These are phyloP conservation scores for Autographa gamma DNA, from an alignment of 2,888 invertebrate genomes.

Conservation along the genomic window DNA sequence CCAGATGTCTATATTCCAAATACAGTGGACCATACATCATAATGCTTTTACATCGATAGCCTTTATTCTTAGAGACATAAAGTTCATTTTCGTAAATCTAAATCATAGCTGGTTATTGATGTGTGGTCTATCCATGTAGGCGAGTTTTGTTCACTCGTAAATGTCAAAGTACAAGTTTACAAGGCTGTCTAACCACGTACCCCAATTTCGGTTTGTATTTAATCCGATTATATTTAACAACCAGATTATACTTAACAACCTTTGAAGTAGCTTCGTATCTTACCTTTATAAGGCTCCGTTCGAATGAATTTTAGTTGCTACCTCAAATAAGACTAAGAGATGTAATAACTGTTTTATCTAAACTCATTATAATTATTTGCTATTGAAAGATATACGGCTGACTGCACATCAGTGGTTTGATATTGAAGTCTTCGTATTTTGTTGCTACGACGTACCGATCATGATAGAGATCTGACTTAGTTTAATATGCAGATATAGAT, in stretches of 20 bases:
- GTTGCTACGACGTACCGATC: too few species aligned
- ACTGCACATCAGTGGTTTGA: not conserved
- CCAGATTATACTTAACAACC: conserved; percentile 48
- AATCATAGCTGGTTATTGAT: not conserved
- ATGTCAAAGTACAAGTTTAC: conserved; percentile 71
- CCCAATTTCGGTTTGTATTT: conserved; percentile 69
- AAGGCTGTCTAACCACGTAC: conserved; percentile 64
- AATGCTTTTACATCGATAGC: not conserved
- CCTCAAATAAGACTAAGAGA: conserved; percentile 19
- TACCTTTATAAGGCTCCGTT: conserved; percentile 38
- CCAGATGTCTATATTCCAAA: conserved; percentile 6
- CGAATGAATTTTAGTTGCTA: conserved; percentile 23
- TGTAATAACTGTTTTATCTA: not conserved
- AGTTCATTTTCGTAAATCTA: conserved; percentile 1
- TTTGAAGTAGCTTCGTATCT: conserved; percentile 54
- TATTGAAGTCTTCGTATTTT: too few species aligned
- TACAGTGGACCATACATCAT: not conserved
- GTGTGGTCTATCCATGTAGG: conserved; percentile 8
- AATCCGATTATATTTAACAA: conserved; percentile 71
- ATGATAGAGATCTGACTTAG: too few species aligned
- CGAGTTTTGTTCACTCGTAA: conserved; percentile 59
- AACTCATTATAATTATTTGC: too few species aligned
- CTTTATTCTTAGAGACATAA: not conserved
- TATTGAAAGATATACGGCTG: not conserved
- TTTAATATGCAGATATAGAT: too few species aligned